These are phyloP conservation scores for Meriones psammophilus DNA, from an alignment of 2,797 vertebrate genomes.

Conservation along the genomic window DNA sequence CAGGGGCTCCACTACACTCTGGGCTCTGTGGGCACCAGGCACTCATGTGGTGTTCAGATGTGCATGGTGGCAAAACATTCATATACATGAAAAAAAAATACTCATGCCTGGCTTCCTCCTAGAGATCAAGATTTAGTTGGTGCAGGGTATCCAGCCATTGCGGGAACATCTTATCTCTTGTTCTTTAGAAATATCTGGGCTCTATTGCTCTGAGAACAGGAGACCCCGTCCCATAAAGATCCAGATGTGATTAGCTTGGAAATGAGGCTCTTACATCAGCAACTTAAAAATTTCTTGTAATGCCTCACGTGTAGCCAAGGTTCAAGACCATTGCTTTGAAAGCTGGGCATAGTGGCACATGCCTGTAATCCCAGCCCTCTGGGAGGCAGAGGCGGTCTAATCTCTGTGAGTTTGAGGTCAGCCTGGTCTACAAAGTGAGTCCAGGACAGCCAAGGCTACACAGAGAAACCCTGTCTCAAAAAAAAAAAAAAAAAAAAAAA, in stretches of 20 bases:
- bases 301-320: not conserved
- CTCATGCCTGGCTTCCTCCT: not conserved
- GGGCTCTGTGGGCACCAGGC: not conserved
- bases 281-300: not conserved
- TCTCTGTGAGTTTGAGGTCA: too few species aligned
- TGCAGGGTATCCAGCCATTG: not conserved
- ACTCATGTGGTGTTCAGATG: not conserved
- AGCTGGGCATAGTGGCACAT: too few species aligned
- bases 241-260: not conserved
- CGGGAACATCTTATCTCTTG: not conserved
- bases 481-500: too few species aligned
- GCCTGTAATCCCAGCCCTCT: too few species aligned
- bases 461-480: too few species aligned
- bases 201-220: not conserved
- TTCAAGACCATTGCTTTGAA: not conserved
- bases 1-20: not conserved
- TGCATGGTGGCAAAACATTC: not conserved
- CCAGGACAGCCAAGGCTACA: too few species aligned
- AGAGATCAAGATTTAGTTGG: conserved; percentile 17
- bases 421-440: too few species aligned
- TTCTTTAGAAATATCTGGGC: conserved; percentile 42
- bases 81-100: not conserved
- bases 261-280: not conserved
- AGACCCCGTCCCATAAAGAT: not conserved
- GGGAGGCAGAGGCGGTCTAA: too few species aligned